Conservation (phyloP, 2,888 invertebrate genomes). For the Piscicola geometra region DNA sequence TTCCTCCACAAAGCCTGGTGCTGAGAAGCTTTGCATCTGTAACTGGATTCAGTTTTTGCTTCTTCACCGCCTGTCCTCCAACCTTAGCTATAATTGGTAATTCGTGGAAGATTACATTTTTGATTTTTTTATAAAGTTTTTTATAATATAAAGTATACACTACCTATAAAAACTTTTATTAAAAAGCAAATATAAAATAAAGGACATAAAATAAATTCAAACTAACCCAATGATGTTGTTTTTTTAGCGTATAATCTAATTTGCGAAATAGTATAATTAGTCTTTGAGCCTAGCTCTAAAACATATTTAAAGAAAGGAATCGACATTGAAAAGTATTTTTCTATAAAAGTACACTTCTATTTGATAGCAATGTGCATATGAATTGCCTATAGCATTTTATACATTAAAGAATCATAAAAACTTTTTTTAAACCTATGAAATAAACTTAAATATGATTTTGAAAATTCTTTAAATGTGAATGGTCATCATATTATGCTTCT, state of each 20-base stretch:
- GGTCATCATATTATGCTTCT: too few species aligned
- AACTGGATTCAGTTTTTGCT: conserved; percentile 18
- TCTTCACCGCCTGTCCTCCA: background rate
- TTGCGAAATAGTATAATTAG: background rate
- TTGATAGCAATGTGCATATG: background rate
- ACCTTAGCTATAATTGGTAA: background rate
- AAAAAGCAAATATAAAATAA: background rate
- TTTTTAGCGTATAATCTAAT: background rate
- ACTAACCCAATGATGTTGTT: background rate
- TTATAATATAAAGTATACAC: background rate
- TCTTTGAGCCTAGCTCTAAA: background rate
- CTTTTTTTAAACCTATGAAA: background rate
- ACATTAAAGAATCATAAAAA: background rate
- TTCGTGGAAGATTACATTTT: background rate
- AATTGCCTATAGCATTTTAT: background rate
- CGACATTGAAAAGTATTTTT: background rate
- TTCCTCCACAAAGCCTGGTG: conserved; percentile 77
- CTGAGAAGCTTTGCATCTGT: conserved; percentile 61
- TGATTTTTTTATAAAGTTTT: background rate
- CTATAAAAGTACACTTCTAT: background rate
- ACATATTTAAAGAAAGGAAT: background rate
- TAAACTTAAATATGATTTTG: background rate
- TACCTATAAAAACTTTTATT: background rate
- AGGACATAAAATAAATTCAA: background rate
- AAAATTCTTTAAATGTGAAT: too few species aligned